Evolutionary conservation across 2,113 vertebrate genomes (phyloP).

Genomic region (Natator depressus): DNA sequence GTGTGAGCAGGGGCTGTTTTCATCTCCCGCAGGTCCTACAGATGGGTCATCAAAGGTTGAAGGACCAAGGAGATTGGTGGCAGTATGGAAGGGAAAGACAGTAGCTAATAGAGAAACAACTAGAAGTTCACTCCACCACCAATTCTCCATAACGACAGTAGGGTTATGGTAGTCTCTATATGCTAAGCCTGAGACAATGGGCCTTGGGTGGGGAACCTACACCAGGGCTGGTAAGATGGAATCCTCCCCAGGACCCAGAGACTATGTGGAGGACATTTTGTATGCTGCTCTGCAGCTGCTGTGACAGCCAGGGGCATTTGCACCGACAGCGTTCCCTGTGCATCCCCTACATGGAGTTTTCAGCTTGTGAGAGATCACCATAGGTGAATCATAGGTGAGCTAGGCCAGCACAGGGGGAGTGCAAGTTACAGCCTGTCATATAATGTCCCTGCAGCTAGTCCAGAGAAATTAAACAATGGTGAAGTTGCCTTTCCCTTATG

Average conservation of each 20-base stretch:
- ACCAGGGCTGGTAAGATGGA: not conserved
- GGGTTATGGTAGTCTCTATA: not conserved
- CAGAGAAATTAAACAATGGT: accelerated
- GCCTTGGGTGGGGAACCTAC: not conserved
- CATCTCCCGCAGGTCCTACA: not conserved
- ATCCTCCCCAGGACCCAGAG: not conserved
- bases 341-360: not conserved
- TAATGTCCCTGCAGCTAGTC: not conserved
- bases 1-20: not conserved
- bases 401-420: not conserved
- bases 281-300: not conserved
- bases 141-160: not conserved
- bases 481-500: not conserved
- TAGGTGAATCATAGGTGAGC: not conserved
- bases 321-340: not conserved
- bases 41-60: not conserved
- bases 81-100: not conserved
- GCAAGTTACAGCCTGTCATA: not conserved
- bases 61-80: not conserved
- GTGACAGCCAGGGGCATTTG: not conserved
- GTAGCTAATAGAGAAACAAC: not conserved
- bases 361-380: not conserved
- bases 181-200: not conserved
- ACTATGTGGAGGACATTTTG: not conserved
- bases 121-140: not conserved